phyloP scores from a whole-genome alignment of 2,797 vertebrate species.

The Gymnocypris eckloni region DNA sequence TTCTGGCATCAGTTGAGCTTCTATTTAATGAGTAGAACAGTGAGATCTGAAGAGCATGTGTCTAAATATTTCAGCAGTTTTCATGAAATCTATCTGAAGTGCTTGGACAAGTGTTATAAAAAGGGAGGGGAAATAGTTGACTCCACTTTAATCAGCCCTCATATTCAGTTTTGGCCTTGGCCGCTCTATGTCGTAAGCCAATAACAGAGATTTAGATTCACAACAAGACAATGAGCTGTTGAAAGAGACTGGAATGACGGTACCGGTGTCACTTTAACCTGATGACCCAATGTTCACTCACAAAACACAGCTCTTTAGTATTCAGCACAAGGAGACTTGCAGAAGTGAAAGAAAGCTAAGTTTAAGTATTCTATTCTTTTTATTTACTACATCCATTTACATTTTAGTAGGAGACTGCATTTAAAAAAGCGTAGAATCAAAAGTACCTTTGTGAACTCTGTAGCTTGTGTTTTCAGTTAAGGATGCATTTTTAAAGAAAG shows the following conservation, averaged over 20 bases:
- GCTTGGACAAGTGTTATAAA: slow-evolving; percentile 5
- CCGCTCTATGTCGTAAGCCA: neutral
- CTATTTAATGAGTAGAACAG: slow-evolving; percentile 31
- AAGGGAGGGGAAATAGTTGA: slow-evolving; percentile 10
- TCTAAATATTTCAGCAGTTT: slow-evolving; percentile 26
- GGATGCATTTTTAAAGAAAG: neutral
- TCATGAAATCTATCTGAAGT: slow-evolving; percentile 10
- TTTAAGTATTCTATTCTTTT: slow-evolving; percentile 6
- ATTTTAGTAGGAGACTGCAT: neutral
- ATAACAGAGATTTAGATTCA: slow-evolving; percentile 4
- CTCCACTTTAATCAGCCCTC: slow-evolving; percentile 16
- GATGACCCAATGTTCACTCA: neutral
- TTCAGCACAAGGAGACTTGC: neutral
- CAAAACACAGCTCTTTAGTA: neutral
- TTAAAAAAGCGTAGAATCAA: neutral
- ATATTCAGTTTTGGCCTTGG: neutral
- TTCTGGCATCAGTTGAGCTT: slow-evolving; percentile 34
- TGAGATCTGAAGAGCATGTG: slow-evolving; percentile 17
- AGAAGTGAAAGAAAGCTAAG: neutral
- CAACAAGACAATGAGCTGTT: neutral
- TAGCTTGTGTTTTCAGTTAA: neutral
- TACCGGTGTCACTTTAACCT: neutral
- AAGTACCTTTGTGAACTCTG: neutral
- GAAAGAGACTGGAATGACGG: neutral
- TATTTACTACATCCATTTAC: neutral